Evolutionary conservation across 2,113 vertebrate species (phyloP), one percentile per base, ranked within the genome.

Genomic region (Pollachius pollachius): DNA sequence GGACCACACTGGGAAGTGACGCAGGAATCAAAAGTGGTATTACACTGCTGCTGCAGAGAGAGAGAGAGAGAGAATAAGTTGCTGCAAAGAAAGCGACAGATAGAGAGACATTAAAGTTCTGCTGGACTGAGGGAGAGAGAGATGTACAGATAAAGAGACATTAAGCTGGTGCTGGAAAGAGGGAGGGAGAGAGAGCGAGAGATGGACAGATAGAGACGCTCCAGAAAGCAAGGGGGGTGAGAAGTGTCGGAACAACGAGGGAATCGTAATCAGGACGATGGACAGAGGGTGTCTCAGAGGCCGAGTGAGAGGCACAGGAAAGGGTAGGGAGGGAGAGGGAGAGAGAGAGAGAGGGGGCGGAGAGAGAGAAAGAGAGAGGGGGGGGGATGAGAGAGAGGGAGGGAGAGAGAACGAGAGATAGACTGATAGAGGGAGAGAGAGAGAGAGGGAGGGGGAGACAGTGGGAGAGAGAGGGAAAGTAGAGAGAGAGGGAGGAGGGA

Each of bases 1-100:
- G 67, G 71, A 86, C 69, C 78, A 70, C 65, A 61, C 85, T 65
- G 76, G 83, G 87, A 88, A 91, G 90, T 90, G 90, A 91, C 84
- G 89, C 82, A 85, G 87, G 75, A 88, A 81, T 70, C 67, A 68
- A 66, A 27, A 73, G 4, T 2, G 72, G 83, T 78, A 79, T 86
- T 77, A 84, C 81, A 62, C 69, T 69, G 72, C 79, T 83, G 54
- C 54, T 57, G 54, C 54, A 41, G n/a, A 58, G 16, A 61, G 63
- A 65, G 66, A 79, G 73, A 80, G 59, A 68, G 68, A 72, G 52
- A 54, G 63, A 73, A 12, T 48, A 48, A 12, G 41, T 48, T 48
- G 41, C 41, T 9, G 73, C 34, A 34, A 56, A 19, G 59, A 16
- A 19, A 64, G 58, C 21, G 52, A 57, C 12, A 67, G 52, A 68